Conservation (phyloP, 2,888 invertebrate species). For the Lumbricus terrestris region DNA sequence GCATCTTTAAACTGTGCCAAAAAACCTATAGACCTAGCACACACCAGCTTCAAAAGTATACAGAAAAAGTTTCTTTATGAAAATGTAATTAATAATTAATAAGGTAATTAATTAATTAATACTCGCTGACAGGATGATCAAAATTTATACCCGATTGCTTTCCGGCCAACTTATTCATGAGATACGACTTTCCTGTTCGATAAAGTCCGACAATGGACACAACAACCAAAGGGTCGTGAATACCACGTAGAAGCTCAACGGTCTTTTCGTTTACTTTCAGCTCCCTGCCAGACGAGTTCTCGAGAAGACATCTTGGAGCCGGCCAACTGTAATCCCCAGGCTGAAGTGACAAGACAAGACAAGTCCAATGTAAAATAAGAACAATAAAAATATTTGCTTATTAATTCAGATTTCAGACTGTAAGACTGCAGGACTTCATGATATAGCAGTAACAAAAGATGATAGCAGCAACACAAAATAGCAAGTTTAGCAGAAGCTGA, state of each 20-base stretch:
- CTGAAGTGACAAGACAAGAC: too few species aligned
- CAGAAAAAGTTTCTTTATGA: background rate
- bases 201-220: conserved; percentile 4
- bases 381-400: too few species aligned
- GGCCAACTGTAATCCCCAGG: background rate
- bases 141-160: background rate
- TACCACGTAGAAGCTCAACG: background rate
- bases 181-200: conserved; percentile 18
- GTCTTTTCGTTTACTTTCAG: background rate
- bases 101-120: too few species aligned
- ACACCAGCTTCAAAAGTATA: too few species aligned
- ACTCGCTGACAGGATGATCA: background rate
- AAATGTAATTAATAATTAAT: too few species aligned
- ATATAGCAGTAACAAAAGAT: too few species aligned
- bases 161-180: conserved; percentile 20
- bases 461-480: too few species aligned
- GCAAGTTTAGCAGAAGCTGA: too few species aligned
- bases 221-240: conserved; percentile 18
- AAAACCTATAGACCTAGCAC: too few species aligned
- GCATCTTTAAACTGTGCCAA: too few species aligned
- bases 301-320: background rate
- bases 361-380: background rate
- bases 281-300: background rate
- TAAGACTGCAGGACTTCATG: too few species aligned
- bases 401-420: too few species aligned